phyloP scores from a whole-genome alignment of 1,140 invertebrate genomes.

The Trichomalopsis sarcophagae region DNA sequence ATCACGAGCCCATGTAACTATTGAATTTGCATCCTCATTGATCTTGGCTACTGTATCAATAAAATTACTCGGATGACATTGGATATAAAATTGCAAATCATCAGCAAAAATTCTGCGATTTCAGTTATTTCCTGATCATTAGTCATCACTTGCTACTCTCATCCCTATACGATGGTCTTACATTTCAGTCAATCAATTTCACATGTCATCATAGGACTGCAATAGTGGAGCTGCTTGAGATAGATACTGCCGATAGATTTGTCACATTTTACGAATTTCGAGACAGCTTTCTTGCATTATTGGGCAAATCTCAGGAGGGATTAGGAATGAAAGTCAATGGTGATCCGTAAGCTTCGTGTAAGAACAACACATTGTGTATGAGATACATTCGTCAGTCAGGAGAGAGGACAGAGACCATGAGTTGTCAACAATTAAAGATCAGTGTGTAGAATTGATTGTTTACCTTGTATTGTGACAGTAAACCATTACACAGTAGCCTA shows the following conservation, averaged over 20 bases:
- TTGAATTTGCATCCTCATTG: too few species aligned
- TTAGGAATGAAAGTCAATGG: constrained; percentile 54
- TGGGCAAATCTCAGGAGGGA: constrained; percentile 76
- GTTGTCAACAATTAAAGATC: constrained; percentile 44
- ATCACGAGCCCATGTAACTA: too few species aligned
- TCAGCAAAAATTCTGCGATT: too few species aligned
- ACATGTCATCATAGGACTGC: constrained; percentile 74
- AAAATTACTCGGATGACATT: too few species aligned
- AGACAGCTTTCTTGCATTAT: constrained; percentile 79
- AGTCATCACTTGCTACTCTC: too few species aligned
- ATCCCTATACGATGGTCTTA: neutral
- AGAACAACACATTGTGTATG: constrained; percentile 39
- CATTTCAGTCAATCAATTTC: neutral
- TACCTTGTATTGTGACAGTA: neutral
- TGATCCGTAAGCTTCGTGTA: constrained; percentile 27
- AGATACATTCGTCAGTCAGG: constrained; percentile 16
- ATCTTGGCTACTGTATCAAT: too few species aligned
- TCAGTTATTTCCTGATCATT: too few species aligned
- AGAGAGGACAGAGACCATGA: constrained; percentile 39
- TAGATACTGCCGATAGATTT: constrained; percentile 60
- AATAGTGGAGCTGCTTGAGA: constrained; percentile 61
- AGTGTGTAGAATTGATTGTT: constrained; percentile 40
- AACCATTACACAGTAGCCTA: neutral
- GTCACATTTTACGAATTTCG: constrained; percentile 80
- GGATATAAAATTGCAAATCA: too few species aligned